Evolutionary conservation across 2,113 vertebrate genomes (phyloP).

Genomic region (Podilymbus podiceps): DNA sequence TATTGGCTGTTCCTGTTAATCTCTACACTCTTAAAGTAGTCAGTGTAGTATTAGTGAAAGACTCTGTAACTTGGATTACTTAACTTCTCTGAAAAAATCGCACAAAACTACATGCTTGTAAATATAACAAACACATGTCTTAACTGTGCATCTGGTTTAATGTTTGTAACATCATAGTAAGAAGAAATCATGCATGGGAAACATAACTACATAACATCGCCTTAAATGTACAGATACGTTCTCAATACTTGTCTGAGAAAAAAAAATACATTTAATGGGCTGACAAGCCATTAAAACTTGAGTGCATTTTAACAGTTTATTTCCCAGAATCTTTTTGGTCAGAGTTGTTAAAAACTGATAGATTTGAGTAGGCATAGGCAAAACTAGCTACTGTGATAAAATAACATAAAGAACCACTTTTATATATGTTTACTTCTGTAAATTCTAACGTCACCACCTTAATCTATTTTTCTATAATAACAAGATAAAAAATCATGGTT

Average conservation of each 20-base stretch:
- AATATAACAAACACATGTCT: not conserved
- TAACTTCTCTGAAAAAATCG: not conserved
- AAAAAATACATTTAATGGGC: not conserved
- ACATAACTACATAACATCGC: not conserved
- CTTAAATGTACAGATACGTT: not conserved
- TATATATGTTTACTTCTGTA: not conserved
- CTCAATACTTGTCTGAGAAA: not conserved
- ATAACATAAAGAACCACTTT: not conserved
- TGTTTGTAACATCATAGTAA: not conserved
- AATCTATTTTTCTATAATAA: not conserved
- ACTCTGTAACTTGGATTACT: not conserved
- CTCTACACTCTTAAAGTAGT: not conserved
- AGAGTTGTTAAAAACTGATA: not conserved
- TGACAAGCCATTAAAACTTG: not conserved
- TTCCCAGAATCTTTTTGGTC: not conserved
- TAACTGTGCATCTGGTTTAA: not conserved
- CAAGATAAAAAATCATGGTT: not conserved
- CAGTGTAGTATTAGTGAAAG: not conserved
- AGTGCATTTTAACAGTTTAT: not conserved
- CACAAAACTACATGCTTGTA: not conserved
- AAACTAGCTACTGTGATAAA: not conserved
- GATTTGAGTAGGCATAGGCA: not conserved
- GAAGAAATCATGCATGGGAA: not conserved
- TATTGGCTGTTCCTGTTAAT: not conserved
- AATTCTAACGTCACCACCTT: not conserved